Percentiles rank a stretch among this genome's conserved stretches.
These are phyloP conservation scores for Xiphydria camelus DNA, from an alignment of 2,888 invertebrate species.

Conservation along the genomic window DNA sequence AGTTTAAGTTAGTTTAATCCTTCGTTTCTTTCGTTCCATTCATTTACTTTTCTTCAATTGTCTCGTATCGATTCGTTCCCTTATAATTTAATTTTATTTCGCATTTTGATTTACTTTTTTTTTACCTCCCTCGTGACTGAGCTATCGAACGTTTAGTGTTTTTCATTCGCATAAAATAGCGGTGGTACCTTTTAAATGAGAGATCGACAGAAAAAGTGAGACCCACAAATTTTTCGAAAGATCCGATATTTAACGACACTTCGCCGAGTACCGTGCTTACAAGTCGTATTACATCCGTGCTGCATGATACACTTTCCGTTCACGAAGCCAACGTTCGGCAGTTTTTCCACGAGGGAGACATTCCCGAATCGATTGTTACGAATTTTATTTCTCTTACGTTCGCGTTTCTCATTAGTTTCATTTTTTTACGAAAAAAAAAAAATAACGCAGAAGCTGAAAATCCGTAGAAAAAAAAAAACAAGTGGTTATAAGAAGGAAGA, in stretches of 20 bases:
- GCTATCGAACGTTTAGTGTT: background rate
- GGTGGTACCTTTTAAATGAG: too few relatives aligned
- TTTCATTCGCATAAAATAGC: too few relatives aligned
- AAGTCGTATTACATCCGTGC: too few relatives aligned
- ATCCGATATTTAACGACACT: too few relatives aligned
- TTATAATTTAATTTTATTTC: constrained; percentile 5
- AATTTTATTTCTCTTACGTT: constrained; percentile 1
- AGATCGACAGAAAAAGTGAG: too few relatives aligned
- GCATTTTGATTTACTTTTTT: background rate
- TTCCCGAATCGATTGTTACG: background rate
- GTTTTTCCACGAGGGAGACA: background rate
- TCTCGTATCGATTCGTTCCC: background rate
- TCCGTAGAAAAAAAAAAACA: background rate
- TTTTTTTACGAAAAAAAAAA: background rate
- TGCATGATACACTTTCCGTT: too few relatives aligned
- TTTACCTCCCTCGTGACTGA: background rate
- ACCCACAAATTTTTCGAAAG: too few relatives aligned
- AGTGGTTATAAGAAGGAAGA: background rate
- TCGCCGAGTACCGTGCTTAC: too few relatives aligned
- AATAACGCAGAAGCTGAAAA: background rate
- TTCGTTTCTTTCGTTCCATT: constrained; percentile 1
- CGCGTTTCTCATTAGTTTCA: too few relatives aligned
- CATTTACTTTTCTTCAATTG: constrained; percentile 3
- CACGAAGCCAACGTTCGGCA: too few relatives aligned
- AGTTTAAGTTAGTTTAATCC: constrained; percentile 2